These are phyloP conservation scores for Rotaria socialis DNA, from an alignment of 2,888 invertebrate species.

Conservation along the genomic window DNA sequence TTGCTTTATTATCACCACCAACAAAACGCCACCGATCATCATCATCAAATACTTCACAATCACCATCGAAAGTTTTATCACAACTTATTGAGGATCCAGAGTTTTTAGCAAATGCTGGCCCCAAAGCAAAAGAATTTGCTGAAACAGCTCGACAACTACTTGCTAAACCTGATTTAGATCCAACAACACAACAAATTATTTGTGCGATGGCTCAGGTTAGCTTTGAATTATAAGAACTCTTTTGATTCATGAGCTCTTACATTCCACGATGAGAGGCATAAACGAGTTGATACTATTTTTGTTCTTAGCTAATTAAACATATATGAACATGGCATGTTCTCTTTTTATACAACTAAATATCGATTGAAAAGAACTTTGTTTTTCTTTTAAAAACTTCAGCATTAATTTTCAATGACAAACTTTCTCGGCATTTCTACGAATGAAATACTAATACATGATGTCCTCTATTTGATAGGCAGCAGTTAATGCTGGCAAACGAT, in stretches of 20 bases:
- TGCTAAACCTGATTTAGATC: constrained; percentile 24
- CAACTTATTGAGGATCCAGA: constrained; percentile 2
- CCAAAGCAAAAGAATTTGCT: constrained; percentile 30
- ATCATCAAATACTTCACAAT: not conserved
- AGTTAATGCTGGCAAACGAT: not conserved
- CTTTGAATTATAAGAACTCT: not conserved
- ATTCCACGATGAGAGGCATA: no score
- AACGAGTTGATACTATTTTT: no score
- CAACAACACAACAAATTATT: constrained; percentile 25
- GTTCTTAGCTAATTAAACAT: no score
- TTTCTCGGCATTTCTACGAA: no score
- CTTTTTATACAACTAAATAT: no score
- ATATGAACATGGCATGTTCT: no score
- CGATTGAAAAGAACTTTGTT: no score
- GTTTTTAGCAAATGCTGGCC: not conserved
- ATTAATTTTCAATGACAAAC: no score
- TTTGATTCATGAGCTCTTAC: no score
- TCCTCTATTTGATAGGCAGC: not conserved
- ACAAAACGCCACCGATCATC: not conserved
- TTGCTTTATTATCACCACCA: not conserved
- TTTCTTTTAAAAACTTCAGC: no score
- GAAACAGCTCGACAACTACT: constrained; percentile 20
- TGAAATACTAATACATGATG: no score
- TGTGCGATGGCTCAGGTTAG: constrained; percentile 26
- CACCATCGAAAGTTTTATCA: not conserved